Evolutionary conservation across 35 echinoderm and acorn worm species (phyloP).

Genomic region (Apostichopus parvimensis): DNA sequence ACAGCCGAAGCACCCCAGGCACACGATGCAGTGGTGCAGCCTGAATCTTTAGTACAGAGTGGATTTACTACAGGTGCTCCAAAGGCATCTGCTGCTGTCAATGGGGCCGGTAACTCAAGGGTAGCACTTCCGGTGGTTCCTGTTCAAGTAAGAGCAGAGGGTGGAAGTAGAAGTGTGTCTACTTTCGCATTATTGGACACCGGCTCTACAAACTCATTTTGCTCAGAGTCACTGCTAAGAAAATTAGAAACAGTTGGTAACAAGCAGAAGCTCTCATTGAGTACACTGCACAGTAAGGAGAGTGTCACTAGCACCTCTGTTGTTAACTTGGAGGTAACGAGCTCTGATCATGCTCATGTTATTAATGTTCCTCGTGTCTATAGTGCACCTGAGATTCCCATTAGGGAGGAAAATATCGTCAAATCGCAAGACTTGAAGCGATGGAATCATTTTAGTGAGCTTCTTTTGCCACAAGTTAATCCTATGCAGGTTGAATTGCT

Average conservation of each 20-base stretch:
- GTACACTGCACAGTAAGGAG: slow-evolving; percentile 28
- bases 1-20: no score
- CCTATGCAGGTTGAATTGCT: slow-evolving; percentile 13
- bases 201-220: slow-evolving; percentile 67
- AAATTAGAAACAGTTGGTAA: slow-evolving; percentile 32
- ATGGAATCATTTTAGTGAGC: slow-evolving; percentile 28
- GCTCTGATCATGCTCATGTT: background rate
- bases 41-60: background rate
- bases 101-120: slow-evolving; percentile 33
- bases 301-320: slow-evolving; percentile 31
- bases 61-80: background rate
- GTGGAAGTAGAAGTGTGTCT: background rate
- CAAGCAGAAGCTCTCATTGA: slow-evolving; percentile 23
- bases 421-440: background rate
- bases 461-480: background rate
- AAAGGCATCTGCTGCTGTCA: background rate
- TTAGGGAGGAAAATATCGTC: slow-evolving; percentile 35
- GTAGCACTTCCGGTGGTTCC: slow-evolving; percentile 38
- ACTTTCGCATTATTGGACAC: slow-evolving; percentile 62
- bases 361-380: slow-evolving; percentile 21
- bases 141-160: slow-evolving; percentile 1
- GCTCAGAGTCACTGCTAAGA: background rate
- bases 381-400: background rate
- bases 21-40: background rate
- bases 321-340: slow-evolving; percentile 31